Conservation (phyloP, 2,888 invertebrate species). For the Tethea ocularis region DNA sequence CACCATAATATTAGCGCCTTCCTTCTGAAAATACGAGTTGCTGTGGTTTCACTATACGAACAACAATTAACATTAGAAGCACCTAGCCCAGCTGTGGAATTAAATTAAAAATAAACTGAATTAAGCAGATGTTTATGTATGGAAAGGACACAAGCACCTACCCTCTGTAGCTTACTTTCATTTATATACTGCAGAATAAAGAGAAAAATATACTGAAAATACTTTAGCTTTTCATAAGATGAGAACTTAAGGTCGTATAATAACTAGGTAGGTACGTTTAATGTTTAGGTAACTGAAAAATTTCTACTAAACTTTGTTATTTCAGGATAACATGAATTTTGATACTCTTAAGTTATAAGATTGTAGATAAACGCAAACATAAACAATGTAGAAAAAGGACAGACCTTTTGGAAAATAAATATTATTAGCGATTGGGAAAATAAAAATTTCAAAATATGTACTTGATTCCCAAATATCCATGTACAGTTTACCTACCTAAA, state of each 20-base stretch:
- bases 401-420: no score
- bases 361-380: no score
- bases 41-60: conserved; percentile 23
- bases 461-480: not conserved
- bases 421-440: no score
- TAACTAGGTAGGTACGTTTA: no score
- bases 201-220: no score
- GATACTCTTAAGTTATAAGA: no score
- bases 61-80: conserved; percentile 29
- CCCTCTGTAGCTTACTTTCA: not conserved
- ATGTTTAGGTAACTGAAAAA: no score
- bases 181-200: not conserved
- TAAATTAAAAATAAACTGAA: conserved; percentile 2
- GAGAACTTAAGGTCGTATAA: not conserved
- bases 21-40: conserved; percentile 33
- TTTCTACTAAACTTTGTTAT: no score
- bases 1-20: conserved; percentile 34
- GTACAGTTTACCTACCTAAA: conserved; percentile 1
- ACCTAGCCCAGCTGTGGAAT: not conserved
- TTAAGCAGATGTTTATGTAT: not conserved
- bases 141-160: not conserved
- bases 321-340: no score
- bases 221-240: not conserved
- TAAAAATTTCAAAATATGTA: no score
- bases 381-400: not conserved